Conservation (phyloP, 1,140 invertebrate genomes). For the Saccostrea echinata region DNA sequence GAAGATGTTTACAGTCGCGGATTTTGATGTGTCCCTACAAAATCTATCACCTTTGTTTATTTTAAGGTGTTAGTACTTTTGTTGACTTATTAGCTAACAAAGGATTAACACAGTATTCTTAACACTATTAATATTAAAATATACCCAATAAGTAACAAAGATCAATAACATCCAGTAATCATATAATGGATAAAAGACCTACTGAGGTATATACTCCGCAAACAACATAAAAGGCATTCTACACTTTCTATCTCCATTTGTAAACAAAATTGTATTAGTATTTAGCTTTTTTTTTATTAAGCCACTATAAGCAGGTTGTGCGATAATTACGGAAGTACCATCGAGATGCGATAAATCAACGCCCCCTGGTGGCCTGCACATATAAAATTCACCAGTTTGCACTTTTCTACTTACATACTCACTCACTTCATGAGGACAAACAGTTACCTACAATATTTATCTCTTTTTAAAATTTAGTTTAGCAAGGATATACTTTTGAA, state of each 20-base stretch:
- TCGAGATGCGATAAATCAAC: constrained; percentile 9
- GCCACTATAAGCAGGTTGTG: neutral
- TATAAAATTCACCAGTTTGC: neutral
- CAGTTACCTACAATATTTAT: neutral
- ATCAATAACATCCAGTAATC: neutral
- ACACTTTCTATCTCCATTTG: neutral
- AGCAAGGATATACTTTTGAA: constrained; percentile 19
- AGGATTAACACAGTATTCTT: neutral
- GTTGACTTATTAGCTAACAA: constrained; percentile 15
- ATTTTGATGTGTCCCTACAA: neutral
- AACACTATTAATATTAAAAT: neutral
- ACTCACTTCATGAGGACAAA: constrained; percentile 14
- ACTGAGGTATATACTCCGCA: neutral
- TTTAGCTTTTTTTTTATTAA: neutral
- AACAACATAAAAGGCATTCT: neutral
- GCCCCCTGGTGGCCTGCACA: neutral
- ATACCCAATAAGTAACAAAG: neutral
- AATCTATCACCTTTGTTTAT: constrained; percentile 6
- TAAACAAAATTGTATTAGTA: neutral
- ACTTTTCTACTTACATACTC: constrained; percentile 28
- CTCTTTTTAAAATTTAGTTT: neutral
- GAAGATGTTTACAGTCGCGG: neutral
- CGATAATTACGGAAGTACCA: constrained; percentile 12
- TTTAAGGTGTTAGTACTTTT: neutral
- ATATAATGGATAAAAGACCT: constrained; percentile 12